These are phyloP conservation scores for Cerceris ruficornis DNA, from an alignment of 2,888 invertebrate species.

Conservation along the genomic window DNA sequence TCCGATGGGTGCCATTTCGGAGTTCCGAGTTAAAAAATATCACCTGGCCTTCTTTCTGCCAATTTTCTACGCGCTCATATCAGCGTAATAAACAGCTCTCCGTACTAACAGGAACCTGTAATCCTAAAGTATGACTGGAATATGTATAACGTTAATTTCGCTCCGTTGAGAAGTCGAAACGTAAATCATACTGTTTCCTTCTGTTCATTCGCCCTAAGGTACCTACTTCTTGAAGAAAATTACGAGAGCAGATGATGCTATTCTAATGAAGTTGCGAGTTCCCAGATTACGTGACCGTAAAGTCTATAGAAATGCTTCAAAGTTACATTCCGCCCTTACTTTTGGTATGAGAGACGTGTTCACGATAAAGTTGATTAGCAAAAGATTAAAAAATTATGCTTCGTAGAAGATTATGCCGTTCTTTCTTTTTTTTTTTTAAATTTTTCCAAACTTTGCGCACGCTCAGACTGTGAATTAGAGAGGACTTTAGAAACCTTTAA, in stretches of 20 bases:
- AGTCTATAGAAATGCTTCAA: too few species aligned
- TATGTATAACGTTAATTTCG: slow-evolving; percentile 47
- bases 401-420: too few species aligned
- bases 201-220: slow-evolving; percentile 15
- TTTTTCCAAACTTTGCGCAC: too few species aligned
- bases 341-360: too few species aligned
- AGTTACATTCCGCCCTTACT: slow-evolving; percentile 47
- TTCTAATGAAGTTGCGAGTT: slow-evolving; percentile 58
- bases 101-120: too few species aligned
- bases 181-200: slow-evolving; percentile 36
- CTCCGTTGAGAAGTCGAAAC: slow-evolving; percentile 55
- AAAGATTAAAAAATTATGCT: too few species aligned
- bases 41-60: slow-evolving; percentile 31
- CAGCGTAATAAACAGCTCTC: background rate
- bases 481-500: too few species aligned
- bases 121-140: too few species aligned
- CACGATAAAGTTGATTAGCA: too few species aligned
- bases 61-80: slow-evolving; percentile 26
- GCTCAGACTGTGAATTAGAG: too few species aligned
- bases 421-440: too few species aligned
- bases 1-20: slow-evolving; percentile 59
- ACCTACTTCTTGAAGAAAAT: slow-evolving; percentile 4
- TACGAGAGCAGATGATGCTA: slow-evolving; percentile 46
- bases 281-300: slow-evolving; percentile 39
- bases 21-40: slow-evolving; percentile 60